phyloP scores from a whole-genome alignment of 2,888 invertebrate genomes.

The Himalopsyche japonica region DNA sequence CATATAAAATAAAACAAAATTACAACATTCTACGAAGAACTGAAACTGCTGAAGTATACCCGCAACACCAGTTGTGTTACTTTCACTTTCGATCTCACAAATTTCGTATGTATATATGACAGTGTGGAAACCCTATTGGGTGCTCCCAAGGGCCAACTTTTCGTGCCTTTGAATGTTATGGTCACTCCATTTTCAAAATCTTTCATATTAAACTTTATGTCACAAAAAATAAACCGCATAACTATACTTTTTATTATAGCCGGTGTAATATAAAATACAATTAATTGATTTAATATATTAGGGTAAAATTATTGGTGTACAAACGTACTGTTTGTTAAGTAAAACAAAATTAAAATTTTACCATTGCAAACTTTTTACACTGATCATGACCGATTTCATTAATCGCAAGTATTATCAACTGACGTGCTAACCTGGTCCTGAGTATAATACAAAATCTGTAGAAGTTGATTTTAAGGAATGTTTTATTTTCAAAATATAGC shows the following conservation, averaged over 20 bases:
- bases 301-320: too few species aligned
- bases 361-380: too few species aligned
- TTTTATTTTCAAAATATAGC: too few species aligned
- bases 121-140: neutral
- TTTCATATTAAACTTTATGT: neutral
- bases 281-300: too few species aligned
- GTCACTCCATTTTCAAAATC: neutral
- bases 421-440: too few species aligned
- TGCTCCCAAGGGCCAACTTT: neutral
- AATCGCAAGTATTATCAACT: too few species aligned
- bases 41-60: neutral
- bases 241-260: neutral
- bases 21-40: neutral
- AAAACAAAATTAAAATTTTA: too few species aligned
- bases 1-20: neutral
- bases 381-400: too few species aligned
- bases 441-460: too few species aligned
- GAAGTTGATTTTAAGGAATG: too few species aligned
- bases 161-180: neutral
- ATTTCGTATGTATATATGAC: neutral
- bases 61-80: neutral
- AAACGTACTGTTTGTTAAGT: too few species aligned
- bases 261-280: too few species aligned
- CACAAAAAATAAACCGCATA: neutral
- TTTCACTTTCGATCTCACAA: neutral